phyloP scores from a whole-genome alignment of 2,888 invertebrate genomes.

The Phanerotoma sp. region DNA sequence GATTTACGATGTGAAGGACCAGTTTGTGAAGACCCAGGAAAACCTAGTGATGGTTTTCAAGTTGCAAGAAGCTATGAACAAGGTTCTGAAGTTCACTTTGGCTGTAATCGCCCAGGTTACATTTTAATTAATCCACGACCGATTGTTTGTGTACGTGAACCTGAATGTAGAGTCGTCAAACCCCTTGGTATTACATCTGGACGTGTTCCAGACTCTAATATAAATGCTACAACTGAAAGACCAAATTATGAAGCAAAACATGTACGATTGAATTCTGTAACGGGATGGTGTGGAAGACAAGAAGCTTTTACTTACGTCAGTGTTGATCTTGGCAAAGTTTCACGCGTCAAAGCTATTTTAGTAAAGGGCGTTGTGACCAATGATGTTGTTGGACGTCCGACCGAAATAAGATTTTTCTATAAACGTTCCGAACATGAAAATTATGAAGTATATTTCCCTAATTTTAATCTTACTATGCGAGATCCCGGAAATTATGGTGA shows the following conservation, averaged over 20 bases:
- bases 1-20: conserved; percentile 95
- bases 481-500: conserved; percentile 98
- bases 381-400: conserved; percentile 92
- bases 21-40: conserved; percentile 93
- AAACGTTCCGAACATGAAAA: conserved; percentile 93
- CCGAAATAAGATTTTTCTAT: conserved; percentile 95
- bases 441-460: conserved; percentile 96
- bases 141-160: conserved; percentile 86
- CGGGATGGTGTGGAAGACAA: conserved; percentile 96
- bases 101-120: conserved; percentile 88
- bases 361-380: conserved; percentile 95
- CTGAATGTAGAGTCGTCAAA: conserved; percentile 90
- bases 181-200: conserved; percentile 91
- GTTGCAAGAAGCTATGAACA: conserved; percentile 82
- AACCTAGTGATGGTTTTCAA: conserved; percentile 90
- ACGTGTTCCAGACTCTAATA: conserved; percentile 90
- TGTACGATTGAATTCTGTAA: conserved; percentile 86
- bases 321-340: conserved; percentile 92
- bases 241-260: conserved; percentile 91
- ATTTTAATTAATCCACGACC: conserved; percentile 89
- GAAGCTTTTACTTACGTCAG: conserved; percentile 96
- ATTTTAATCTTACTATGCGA: conserved; percentile 90
- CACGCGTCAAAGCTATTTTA: conserved; percentile 87
- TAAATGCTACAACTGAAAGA: conserved; percentile 91
- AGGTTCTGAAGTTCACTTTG: conserved; percentile 88